A percentile compares a stretch with the other conserved stretches of the same genome.
phyloP scores from a whole-genome alignment of 2,888 invertebrate genomes.

The Diarsia dahlii region DNA sequence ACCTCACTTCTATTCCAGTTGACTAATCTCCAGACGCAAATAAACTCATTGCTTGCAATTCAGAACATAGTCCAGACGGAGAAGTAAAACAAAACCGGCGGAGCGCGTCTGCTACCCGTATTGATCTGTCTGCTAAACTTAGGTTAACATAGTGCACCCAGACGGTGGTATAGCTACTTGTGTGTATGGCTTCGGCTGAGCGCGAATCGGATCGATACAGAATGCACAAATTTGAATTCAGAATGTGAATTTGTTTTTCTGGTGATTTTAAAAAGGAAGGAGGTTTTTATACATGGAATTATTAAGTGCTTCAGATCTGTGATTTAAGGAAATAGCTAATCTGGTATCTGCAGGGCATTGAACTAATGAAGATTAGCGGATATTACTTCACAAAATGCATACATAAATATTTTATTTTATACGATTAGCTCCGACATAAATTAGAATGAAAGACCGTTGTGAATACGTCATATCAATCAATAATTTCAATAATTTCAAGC shows the following conservation, averaged over 20 bases:
- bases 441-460: slow-evolving; percentile 20
- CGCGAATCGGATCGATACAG: slow-evolving; percentile 39
- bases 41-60: slow-evolving; percentile 61
- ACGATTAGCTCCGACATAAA: slow-evolving; percentile 29
- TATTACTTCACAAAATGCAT: background rate
- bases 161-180: slow-evolving; percentile 46
- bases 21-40: slow-evolving; percentile 57
- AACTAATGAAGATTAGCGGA: background rate
- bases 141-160: slow-evolving; percentile 61
- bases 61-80: slow-evolving; percentile 60
- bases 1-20: slow-evolving; percentile 33
- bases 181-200: slow-evolving; percentile 27
- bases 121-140: slow-evolving; percentile 66
- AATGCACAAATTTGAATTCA: slow-evolving; percentile 30
- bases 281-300: background rate
- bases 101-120: slow-evolving; percentile 64
- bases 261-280: slow-evolving; percentile 15
- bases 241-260: slow-evolving; percentile 33
- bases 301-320: background rate
- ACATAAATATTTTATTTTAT: slow-evolving; percentile 18
- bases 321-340: background rate
- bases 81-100: slow-evolving; percentile 64
- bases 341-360: background rate
- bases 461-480: background rate
- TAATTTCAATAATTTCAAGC: too few species aligned